Conservation (phyloP, 2,797 vertebrate genomes). For the Sarcoramphus papa region DNA sequence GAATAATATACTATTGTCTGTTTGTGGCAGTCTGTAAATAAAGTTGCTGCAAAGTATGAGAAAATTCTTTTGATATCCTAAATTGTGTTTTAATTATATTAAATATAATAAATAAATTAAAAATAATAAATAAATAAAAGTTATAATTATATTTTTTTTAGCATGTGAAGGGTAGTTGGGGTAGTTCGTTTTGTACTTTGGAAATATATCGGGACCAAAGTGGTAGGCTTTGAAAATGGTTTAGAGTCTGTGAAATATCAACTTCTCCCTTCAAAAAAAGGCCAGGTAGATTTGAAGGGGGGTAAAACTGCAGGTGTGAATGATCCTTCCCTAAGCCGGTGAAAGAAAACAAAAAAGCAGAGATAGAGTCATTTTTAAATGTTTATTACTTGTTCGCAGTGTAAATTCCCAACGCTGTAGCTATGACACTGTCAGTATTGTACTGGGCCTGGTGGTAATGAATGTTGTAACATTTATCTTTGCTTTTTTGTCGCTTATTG, state of each 20-base stretch:
- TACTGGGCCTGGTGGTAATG: neutral
- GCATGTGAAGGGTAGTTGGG: neutral
- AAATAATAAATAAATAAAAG: no score
- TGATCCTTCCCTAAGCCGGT: neutral
- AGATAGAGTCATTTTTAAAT: neutral
- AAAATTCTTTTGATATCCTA: neutral
- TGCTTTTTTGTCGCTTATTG: constrained; percentile 23
- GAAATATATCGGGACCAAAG: neutral
- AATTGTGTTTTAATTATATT: neutral
- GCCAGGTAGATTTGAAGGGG: neutral
- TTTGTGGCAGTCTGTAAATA: neutral
- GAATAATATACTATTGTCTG: neutral
- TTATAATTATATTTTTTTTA: neutral
- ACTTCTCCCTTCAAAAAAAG: neutral
- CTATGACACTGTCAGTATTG: neutral
- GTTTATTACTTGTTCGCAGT: neutral
- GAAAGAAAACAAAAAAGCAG: neutral
- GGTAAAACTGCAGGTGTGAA: neutral
- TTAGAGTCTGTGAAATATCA: neutral
- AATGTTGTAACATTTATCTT: constrained; percentile 38
- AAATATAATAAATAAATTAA: no score
- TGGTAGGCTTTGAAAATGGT: neutral
- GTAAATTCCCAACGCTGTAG: neutral
- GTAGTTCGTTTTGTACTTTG: neutral
- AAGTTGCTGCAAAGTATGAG: neutral